Percentiles rank a stretch among this genome's conserved stretches.
These are phyloP conservation scores for Nannoperca australis DNA, from an alignment of 2,797 vertebrate species.

Conservation along the genomic window DNA sequence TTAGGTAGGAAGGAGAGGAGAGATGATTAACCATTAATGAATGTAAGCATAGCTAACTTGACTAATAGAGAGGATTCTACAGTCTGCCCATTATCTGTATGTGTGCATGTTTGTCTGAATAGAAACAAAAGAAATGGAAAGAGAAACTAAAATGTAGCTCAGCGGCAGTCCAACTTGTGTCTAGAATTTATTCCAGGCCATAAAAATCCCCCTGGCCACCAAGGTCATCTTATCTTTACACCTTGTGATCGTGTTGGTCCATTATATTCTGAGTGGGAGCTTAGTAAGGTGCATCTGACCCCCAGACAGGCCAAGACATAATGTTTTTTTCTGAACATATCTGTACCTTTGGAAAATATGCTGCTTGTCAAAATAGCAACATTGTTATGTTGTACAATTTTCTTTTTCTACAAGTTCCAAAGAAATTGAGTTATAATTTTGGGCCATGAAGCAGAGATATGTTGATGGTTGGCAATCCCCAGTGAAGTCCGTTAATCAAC, in stretches of 20 bases:
- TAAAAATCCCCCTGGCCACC: slow-evolving; percentile 31
- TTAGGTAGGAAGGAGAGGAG: slow-evolving; percentile 15
- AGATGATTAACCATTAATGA: slow-evolving; percentile 52
- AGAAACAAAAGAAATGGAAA: slow-evolving; percentile 10
- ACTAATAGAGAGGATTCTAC: not conserved
- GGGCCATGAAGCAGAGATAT: slow-evolving; percentile 6
- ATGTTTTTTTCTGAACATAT: not conserved
- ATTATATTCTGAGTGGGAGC: slow-evolving; percentile 41
- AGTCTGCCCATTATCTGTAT: slow-evolving; percentile 3
- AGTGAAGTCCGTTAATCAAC: not conserved
- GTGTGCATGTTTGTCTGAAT: slow-evolving; percentile 30
- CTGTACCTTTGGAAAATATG: not conserved
- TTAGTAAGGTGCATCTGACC: slow-evolving; percentile 23
- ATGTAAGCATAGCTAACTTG: slow-evolving; percentile 20
- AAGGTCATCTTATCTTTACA: slow-evolving; percentile 50
- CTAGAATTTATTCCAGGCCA: slow-evolving; percentile 32
- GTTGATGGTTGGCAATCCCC: not conserved
- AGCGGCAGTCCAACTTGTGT: slow-evolving; percentile 19
- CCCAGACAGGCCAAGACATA: slow-evolving; percentile 13
- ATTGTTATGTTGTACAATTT: not conserved
- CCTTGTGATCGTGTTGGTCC: slow-evolving; percentile 28
- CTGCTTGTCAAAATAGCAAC: not conserved
- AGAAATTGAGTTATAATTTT: not conserved
- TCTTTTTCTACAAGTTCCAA: not conserved
- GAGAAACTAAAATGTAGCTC: not conserved